Conservation (phyloP, 2,888 invertebrate genomes). For the Cylloceria caligata region DNA sequence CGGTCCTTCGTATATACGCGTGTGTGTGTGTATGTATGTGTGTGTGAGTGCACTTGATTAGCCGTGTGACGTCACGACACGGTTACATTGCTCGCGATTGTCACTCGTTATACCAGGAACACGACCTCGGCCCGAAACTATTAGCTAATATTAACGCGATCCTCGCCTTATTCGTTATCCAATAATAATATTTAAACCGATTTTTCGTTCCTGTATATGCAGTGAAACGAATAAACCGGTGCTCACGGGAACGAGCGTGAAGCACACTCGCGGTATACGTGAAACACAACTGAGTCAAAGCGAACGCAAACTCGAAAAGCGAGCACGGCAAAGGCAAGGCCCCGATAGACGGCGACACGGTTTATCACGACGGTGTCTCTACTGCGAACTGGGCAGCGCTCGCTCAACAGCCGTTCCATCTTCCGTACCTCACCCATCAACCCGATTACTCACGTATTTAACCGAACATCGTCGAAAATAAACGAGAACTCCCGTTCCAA, state of each 20-base stretch:
- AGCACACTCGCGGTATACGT: slow-evolving; percentile 79
- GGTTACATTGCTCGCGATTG: slow-evolving; percentile 82
- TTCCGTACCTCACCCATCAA: slow-evolving; percentile 69
- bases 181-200: not conserved
- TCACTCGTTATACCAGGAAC: slow-evolving; percentile 72
- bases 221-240: slow-evolving; percentile 54
- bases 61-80: slow-evolving; percentile 82
- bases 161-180: not conserved
- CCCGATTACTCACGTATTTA: slow-evolving; percentile 68
- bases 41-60: slow-evolving; percentile 83
- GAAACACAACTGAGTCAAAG: slow-evolving; percentile 82
- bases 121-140: slow-evolving; percentile 17
- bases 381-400: slow-evolving; percentile 5
- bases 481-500: slow-evolving; percentile 61
- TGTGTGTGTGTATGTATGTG: too few species aligned
- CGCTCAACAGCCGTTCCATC: slow-evolving; percentile 59
- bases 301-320: slow-evolving; percentile 71
- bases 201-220: not conserved
- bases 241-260: slow-evolving; percentile 72
- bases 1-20: slow-evolving; percentile 45
- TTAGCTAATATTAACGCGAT: not conserved
- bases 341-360: slow-evolving; percentile 78
- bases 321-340: slow-evolving; percentile 68
- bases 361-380: slow-evolving; percentile 75
- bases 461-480: slow-evolving; percentile 50